Conservation (phyloP, 2,888 invertebrate species). For the Strigamia transsilvanica region DNA sequence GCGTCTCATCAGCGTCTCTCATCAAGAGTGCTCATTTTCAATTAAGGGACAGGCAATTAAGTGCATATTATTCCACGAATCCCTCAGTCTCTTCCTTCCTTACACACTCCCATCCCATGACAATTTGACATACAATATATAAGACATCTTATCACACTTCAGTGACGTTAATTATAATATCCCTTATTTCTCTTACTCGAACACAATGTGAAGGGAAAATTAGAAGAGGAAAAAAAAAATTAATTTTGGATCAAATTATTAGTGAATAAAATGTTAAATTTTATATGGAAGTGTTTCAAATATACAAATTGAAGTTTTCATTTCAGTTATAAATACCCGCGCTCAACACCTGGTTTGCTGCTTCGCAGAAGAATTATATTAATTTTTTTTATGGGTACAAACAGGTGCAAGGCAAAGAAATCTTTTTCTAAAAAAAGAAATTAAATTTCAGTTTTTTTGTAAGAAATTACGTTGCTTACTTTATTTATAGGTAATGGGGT, state of each 20-base stretch:
- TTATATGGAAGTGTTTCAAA: neutral
- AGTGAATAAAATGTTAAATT: neutral
- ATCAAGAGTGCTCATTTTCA: constrained; percentile 45
- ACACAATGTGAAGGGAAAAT: neutral
- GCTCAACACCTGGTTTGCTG: constrained; percentile 7
- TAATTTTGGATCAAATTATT: neutral
- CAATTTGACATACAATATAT: constrained; percentile 26
- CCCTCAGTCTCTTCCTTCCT: constrained; percentile 21
- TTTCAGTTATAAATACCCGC: neutral
- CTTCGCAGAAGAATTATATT: constrained; percentile 10
- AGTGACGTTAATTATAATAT: constrained; percentile 45
- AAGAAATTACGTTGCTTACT: neutral
- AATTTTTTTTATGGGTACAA: constrained; percentile 3
- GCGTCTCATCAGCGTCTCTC: constrained; percentile 44
- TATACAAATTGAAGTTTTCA: neutral
- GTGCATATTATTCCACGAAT: constrained; percentile 37
- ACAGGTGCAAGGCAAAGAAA: neutral
- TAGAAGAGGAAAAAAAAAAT: neutral
- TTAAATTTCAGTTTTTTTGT: neutral
- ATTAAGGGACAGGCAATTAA: constrained; percentile 49
- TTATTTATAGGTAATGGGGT: constrained; percentile 3
- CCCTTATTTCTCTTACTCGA: neutral
- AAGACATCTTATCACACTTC: constrained; percentile 45
- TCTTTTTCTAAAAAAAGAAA: neutral
- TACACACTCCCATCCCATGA: constrained; percentile 25